Evolutionary conservation across 2,113 vertebrate species (phyloP).

Genomic region (Tangachromis dhanisi): DNA sequence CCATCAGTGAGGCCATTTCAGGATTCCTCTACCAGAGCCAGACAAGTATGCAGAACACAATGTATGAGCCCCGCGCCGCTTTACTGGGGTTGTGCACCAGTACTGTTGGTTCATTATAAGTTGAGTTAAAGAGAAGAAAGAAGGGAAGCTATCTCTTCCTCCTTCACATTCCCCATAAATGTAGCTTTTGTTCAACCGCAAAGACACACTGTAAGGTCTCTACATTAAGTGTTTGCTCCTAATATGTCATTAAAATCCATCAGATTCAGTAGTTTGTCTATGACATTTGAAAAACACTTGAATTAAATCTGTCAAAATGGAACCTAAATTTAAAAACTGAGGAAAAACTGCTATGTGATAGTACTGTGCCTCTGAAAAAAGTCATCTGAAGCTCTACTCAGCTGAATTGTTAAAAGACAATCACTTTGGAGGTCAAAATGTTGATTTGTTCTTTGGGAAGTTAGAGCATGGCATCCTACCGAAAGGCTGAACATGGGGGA

Average conservation of each 20-base stretch:
- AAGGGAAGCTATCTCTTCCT: background rate
- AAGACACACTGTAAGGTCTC: background rate
- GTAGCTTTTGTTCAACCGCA: conserved; percentile 4
- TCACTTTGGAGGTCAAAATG: conserved; percentile 38
- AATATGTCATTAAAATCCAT: background rate
- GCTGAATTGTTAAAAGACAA: conserved; percentile 1
- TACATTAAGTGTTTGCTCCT: background rate
- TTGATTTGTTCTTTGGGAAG: conserved; percentile 24
- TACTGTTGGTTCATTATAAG: background rate
- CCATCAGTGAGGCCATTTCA: conserved; percentile 40
- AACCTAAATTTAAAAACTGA: background rate
- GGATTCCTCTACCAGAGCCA: conserved; percentile 15
- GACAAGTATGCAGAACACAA: conserved; percentile 24
- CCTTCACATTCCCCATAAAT: conserved; percentile 1
- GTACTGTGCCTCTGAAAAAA: background rate
- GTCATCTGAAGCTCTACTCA: background rate
- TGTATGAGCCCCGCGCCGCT: conserved; percentile 9
- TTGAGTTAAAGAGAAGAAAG: background rate
- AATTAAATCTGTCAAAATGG: background rate
- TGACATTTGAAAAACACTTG: background rate
- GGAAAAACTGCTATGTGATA: background rate
- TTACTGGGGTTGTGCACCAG: conserved; percentile 15
- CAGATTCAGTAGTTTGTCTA: background rate
- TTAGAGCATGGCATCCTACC: background rate
- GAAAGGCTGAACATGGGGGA: conserved; percentile 36